Evolutionary conservation across 2,113 vertebrate genomes (phyloP).

Genomic region (Pelusios castaneus): DNA sequence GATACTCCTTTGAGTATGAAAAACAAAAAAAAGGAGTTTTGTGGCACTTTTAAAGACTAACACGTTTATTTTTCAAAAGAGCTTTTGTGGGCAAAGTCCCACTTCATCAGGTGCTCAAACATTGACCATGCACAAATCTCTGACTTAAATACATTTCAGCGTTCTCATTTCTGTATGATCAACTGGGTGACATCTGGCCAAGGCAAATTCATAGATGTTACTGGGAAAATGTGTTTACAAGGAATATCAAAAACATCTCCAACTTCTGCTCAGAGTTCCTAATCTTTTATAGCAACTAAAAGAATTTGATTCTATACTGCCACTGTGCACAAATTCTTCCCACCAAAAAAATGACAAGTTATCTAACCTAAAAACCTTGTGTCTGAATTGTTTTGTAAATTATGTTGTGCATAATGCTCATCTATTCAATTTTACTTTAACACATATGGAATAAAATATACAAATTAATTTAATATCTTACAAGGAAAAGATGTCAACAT

Average conservation of each 20-base stretch:
- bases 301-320: background rate
- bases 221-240: background rate
- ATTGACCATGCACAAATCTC: background rate
- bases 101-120: background rate
- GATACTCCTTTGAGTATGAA: background rate
- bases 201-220: background rate
- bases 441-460: background rate
- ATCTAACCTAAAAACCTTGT: background rate
- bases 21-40: no score
- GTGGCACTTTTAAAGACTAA: no score
- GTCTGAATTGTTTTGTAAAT: background rate
- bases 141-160: background rate
- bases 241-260: background rate
- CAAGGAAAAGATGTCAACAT: background rate
- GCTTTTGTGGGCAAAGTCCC: no score
- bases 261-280: fast-evolving
- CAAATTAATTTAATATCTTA: background rate
- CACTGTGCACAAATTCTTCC: background rate
- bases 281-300: background rate
- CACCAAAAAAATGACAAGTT: background rate
- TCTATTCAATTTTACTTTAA: background rate
- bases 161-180: background rate
- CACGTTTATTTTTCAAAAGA: no score
- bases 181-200: background rate
- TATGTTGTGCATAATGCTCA: background rate